Evolutionary conservation across 2,888 invertebrate species (phyloP).

Genomic region (Osmoderma eremita): DNA sequence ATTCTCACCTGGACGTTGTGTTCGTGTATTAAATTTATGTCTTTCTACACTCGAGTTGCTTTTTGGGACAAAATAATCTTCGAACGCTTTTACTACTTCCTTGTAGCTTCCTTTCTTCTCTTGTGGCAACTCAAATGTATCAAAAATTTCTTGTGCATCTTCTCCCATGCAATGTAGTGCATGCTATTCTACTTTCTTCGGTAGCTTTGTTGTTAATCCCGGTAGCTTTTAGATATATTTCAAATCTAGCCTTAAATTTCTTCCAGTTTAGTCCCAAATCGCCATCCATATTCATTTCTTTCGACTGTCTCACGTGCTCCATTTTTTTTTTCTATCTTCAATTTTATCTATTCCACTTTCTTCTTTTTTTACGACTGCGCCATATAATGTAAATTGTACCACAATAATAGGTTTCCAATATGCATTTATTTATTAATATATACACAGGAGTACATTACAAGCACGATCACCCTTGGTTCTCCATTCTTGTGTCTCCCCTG

Average conservation of each 20-base stretch:
- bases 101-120: neutral
- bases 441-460: no score
- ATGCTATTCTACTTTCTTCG: conserved; percentile 2
- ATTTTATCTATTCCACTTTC: no score
- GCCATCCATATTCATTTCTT: no score
- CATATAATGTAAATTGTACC: no score
- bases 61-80: conserved; percentile 1
- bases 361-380: no score
- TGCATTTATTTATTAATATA: no score
- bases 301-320: no score
- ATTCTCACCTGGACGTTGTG: neutral
- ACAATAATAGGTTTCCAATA: no score
- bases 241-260: neutral
- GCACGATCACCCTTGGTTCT: no score
- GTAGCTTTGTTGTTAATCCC: neutral
- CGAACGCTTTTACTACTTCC: conserved; percentile 2
- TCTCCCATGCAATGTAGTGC: conserved; percentile 3
- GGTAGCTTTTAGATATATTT: neutral
- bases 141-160: neutral
- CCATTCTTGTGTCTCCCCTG: no score
- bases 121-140: conserved; percentile 2
- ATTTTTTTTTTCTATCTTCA: no score
- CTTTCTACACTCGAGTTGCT: neutral
- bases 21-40: conserved; percentile 2
- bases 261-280: no score